phyloP scores from a whole-genome alignment of 2,888 invertebrate species.

The Tetrapedia diversipes region DNA sequence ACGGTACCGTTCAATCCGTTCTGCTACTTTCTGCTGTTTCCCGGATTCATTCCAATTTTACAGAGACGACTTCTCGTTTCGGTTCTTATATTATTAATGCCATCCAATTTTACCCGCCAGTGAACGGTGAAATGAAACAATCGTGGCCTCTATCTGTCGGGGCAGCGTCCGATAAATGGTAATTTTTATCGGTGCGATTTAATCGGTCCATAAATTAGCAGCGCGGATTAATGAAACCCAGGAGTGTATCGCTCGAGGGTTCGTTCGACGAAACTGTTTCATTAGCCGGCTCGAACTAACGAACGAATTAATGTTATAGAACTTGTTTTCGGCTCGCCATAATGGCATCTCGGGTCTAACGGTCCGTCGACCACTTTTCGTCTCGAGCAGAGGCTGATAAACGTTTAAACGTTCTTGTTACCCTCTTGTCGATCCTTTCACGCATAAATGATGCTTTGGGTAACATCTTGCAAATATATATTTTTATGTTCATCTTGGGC shows the following conservation, averaged over 20 bases:
- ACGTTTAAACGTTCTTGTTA: slow-evolving; percentile 26
- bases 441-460: slow-evolving; percentile 15
- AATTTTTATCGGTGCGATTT: slow-evolving; percentile 55
- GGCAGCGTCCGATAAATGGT: slow-evolving; percentile 46
- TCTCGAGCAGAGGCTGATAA: slow-evolving; percentile 35
- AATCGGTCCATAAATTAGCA: slow-evolving; percentile 58
- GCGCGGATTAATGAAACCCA: slow-evolving; percentile 54
- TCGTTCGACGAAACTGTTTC: slow-evolving; percentile 42
- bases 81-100: slow-evolving; percentile 4
- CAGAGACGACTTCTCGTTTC: background rate
- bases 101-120: slow-evolving; percentile 11
- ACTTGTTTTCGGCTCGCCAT: slow-evolving; percentile 49
- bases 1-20: background rate
- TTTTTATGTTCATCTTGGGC: background rate
- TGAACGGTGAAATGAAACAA: slow-evolving; percentile 42
- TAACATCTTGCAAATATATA: background rate
- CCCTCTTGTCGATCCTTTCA: background rate
- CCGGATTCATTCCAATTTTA: background rate
- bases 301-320: slow-evolving; percentile 45
- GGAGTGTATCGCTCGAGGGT: slow-evolving; percentile 36
- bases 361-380: slow-evolving; percentile 31
- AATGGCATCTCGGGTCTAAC: slow-evolving; percentile 33
- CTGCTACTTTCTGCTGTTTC: background rate
- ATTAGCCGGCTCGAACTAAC: slow-evolving; percentile 48
- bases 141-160: slow-evolving; percentile 25